These are phyloP conservation scores for Lepidothrix coronata DNA, from an alignment of 2,113 vertebrate genomes.

Conservation along the genomic window DNA sequence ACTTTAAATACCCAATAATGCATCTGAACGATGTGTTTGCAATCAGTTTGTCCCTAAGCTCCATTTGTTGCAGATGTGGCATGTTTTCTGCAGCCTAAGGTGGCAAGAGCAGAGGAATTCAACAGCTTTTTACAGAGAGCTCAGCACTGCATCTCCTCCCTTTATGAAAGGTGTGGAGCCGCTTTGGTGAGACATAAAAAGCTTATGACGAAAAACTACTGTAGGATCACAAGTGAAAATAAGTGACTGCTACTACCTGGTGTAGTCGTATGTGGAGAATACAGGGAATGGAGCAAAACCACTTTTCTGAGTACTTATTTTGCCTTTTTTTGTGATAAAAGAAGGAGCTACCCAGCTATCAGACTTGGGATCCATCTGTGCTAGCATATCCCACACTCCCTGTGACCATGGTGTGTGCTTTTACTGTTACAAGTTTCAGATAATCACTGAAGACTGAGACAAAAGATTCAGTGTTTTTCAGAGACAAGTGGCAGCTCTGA, in stretches of 20 bases:
- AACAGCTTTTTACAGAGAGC: background rate
- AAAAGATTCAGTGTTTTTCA: background rate
- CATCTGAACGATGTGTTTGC: background rate
- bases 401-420: background rate
- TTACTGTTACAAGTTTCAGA: background rate
- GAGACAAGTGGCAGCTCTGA: background rate
- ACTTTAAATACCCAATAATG: background rate
- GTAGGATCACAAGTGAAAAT: background rate
- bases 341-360: background rate
- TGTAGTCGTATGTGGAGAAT: background rate
- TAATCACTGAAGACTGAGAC: background rate
- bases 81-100: background rate
- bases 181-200: background rate
- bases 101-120: background rate
- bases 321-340: background rate
- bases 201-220: background rate
- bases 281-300: background rate
- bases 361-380: background rate
- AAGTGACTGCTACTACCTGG: background rate
- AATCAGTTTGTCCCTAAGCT: background rate
- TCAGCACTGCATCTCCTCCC: background rate
- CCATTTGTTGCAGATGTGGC: background rate
- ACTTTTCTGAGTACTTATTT: background rate
- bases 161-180: background rate
- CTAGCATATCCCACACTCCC: background rate